phyloP scores from a whole-genome alignment of 37 sponge, comb jelly and placozoan genomes.

The Geodia barretti region DNA sequence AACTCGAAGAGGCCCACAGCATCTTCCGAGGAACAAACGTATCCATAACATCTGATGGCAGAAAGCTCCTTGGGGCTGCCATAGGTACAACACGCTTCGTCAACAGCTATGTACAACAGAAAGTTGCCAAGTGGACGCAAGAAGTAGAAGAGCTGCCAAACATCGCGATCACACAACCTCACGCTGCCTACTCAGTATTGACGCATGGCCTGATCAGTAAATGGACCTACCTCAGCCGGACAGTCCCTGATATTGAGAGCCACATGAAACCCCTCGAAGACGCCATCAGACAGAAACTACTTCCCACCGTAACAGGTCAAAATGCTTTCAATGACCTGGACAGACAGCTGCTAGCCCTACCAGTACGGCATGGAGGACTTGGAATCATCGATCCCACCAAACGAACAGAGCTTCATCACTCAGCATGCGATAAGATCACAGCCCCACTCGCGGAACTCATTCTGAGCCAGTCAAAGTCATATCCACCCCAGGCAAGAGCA shows the following conservation, averaged over 20 bases:
- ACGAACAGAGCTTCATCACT: too few species aligned
- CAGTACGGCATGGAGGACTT: conserved; percentile 22
- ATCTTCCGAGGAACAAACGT: conserved; percentile 34
- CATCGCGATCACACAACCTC: conserved; percentile 38
- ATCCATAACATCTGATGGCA: conserved; percentile 30
- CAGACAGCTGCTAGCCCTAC: too few species aligned
- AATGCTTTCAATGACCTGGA: background rate
- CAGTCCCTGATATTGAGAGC: background rate
- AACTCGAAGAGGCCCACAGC: conserved; percentile 2
- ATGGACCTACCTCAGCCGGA: conserved; percentile 31
- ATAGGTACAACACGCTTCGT: conserved; percentile 10
- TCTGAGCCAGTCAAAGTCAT: background rate
- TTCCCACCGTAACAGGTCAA: conserved; percentile 8
- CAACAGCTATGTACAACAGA: background rate
- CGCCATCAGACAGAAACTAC: background rate
- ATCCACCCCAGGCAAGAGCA: too few species aligned
- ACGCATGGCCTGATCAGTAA: conserved; percentile 20
- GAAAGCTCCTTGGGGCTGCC: conserved; percentile 36
- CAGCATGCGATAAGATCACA: too few species aligned
- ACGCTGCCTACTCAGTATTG: conserved; percentile 40
- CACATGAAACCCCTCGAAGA: conserved; percentile 37
- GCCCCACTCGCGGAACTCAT: too few species aligned
- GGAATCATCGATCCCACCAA: conserved; percentile 2
- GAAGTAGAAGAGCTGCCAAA: conserved; percentile 14
- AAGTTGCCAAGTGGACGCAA: conserved; percentile 4